Evolutionary conservation across 2,113 vertebrate genomes (phyloP).

Genomic region (Bos javanicus): DNA sequence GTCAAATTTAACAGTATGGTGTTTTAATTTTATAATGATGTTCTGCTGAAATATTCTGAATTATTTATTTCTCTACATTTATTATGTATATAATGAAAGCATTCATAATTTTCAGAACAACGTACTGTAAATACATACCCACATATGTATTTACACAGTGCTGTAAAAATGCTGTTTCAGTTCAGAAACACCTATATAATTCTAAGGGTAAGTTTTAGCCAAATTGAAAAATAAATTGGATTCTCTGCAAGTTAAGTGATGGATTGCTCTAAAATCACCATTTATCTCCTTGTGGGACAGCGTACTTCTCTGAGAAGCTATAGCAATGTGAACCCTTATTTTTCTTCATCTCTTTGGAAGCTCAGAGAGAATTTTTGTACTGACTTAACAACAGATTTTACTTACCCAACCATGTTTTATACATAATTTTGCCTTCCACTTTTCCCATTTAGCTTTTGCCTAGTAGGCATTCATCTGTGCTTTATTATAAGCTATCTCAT

Average conservation of each 20-base stretch:
- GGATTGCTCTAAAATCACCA: not conserved
- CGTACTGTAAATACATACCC: not conserved
- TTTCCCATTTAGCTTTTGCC: not conserved
- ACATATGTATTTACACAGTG: not conserved
- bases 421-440: not conserved
- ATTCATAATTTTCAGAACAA: not conserved
- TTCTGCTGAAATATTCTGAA: not conserved
- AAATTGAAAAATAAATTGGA: constrained; percentile 9
- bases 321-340: not conserved
- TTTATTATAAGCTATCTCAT: not conserved
- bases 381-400: not conserved
- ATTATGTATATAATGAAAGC: not conserved
- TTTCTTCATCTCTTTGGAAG: not conserved
- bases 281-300: not conserved
- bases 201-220: not conserved
- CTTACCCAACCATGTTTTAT: not conserved
- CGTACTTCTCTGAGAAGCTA: not conserved
- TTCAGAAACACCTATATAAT: not conserved
- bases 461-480: not conserved
- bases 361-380: not conserved
- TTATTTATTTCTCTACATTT: not conserved
- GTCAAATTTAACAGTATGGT: not conserved
- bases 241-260: not conserved
- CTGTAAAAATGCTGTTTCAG: not conserved
- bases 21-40: not conserved